Conservation (phyloP, 2,888 invertebrate genomes). For the Trimorus sp. region DNA sequence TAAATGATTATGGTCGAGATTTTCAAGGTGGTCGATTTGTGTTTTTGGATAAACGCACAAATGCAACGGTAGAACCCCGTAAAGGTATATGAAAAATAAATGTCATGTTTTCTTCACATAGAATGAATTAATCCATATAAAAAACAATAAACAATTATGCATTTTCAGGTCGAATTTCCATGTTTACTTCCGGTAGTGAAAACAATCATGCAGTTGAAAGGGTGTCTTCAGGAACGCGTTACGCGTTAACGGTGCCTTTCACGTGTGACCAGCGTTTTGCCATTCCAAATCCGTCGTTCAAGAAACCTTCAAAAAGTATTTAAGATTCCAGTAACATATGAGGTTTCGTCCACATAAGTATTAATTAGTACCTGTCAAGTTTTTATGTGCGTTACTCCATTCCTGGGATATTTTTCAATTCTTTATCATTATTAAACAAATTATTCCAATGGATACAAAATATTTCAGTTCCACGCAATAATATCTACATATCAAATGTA, state of each 20-base stretch:
- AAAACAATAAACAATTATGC: too few species aligned
- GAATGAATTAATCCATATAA: too few species aligned
- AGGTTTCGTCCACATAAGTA: conserved; percentile 26
- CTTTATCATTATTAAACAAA: conserved; percentile 16
- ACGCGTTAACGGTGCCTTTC: conserved; percentile 93
- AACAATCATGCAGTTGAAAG: conserved; percentile 92
- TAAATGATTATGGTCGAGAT: conserved; percentile 88
- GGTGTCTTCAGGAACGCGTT: conserved; percentile 88
- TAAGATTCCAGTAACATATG: conserved; percentile 21
- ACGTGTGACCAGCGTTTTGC: conserved; percentile 89
- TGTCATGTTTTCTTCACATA: too few species aligned
- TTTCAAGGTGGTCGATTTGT: conserved; percentile 92
- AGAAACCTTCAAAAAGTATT: conserved; percentile 55
- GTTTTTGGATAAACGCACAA: conserved; percentile 87
- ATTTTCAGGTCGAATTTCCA: conserved; percentile 86
- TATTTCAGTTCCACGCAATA: too few species aligned
- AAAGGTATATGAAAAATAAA: too few species aligned
- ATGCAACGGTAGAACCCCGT: conserved; percentile 89
- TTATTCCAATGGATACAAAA: not conserved
- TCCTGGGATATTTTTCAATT: conserved; percentile 17
- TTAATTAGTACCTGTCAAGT: conserved; percentile 47
- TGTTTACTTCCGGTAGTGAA: conserved; percentile 94
- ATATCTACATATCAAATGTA: too few species aligned
- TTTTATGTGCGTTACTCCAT: conserved; percentile 23
- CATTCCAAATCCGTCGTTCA: conserved; percentile 84